Base-by-base conservation (phyloP, 2,888 invertebrate genomes). In the Mystacides longicornis region DNA sequence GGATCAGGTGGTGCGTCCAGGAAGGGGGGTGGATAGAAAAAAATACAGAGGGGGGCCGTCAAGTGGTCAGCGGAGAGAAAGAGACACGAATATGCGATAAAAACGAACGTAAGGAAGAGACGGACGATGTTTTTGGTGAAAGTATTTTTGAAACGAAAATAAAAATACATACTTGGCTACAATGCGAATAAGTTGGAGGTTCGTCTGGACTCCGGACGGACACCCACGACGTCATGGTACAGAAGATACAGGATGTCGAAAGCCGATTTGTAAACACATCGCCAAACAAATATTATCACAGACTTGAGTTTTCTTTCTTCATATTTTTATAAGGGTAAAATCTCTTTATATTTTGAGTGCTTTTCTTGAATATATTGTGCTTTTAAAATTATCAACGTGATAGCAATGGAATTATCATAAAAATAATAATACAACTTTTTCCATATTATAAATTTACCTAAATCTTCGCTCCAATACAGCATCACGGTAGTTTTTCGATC, bases 181-280 rank as follows among this genome's bases (percentile, higher is more conserved):
- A 27, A 27, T 7, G 27, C n/a, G n/a, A 7, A 27, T 27, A 5
- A 5, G 27, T 27, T 27, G 27, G n/a, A n/a, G n/a, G n/a, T n/a
- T 37, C 37, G 37, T 37, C 37, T 27, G 27, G 37, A n/a, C n/a
- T 37, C 37, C 16, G 37, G 37, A 27, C 27, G 27, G 27, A 37
- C 37, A 37, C 37, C 37, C 37, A 37, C 37, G 37, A 37, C 14
- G 37, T 7, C n/a, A 37, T 37, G 37, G n/a, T n/a, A n/a, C n/a
- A n/a, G n/a, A n/a, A n/a, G n/a, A n/a, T n/a, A 37, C 37, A 37
- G 37, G 37, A 37, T 37, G 37, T 37, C 37, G n/a, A 37, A 37
- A 37, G 14, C 37, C 37, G 37, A 37, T 37, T 37, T 37, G 37
- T 37, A 37, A 37, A 37, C 16, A 37, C 14, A 37, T 37, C n/a